Conservation (phyloP, 2,888 invertebrate genomes). For the Itoplectis maculator region DNA sequence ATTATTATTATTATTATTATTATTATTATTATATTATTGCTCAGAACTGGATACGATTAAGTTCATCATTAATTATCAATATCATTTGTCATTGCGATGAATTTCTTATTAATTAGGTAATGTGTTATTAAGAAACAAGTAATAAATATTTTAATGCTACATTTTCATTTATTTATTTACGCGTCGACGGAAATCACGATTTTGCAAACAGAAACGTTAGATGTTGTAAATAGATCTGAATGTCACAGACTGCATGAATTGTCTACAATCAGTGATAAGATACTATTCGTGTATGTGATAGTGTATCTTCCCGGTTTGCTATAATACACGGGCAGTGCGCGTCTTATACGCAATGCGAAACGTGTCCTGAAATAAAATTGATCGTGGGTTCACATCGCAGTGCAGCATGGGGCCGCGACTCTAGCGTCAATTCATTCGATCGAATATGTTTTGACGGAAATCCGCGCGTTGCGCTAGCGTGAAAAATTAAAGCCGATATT, state of each 20-base stretch:
- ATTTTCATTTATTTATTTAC: neutral
- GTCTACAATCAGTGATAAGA: neutral
- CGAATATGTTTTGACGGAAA: neutral
- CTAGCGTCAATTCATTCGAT: neutral
- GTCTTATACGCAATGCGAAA: neutral
- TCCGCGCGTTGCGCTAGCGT: neutral
- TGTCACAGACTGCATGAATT: neutral
- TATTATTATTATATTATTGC: slow-evolving; percentile 77
- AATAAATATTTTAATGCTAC: slow-evolving; percentile 80
- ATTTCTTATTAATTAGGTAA: slow-evolving; percentile 72
- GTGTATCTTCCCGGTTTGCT: neutral
- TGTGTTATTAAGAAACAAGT: slow-evolving; percentile 75
- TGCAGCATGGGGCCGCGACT: neutral
- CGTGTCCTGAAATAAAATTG: neutral
- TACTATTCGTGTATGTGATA: neutral
- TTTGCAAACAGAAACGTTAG: neutral
- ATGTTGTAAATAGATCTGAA: neutral
- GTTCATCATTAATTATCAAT: slow-evolving; percentile 73
- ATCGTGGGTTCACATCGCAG: neutral
- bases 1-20: slow-evolving; percentile 71
- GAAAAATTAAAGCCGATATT: slow-evolving; percentile 29
- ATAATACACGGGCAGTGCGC: neutral
- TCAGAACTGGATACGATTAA: slow-evolving; percentile 80
- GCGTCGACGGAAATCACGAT: neutral
- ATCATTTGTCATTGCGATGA: slow-evolving; percentile 67